phyloP scores from a whole-genome alignment of 2,113 vertebrate species.

The Chrysochloris asiatica region DNA sequence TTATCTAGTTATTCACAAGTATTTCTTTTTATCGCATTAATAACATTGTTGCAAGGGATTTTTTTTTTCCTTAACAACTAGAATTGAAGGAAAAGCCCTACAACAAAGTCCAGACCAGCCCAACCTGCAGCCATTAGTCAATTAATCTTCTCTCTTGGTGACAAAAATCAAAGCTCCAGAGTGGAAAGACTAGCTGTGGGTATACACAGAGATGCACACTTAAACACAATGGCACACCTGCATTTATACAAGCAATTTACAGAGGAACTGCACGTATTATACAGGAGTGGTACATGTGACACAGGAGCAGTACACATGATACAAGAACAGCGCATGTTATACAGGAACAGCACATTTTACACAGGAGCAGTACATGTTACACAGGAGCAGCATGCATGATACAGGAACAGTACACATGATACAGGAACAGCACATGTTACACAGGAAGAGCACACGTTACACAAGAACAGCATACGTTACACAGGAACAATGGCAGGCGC shows the following conservation, averaged over 20 bases:
- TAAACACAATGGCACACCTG: accelerated
- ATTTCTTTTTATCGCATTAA: slow-evolving; percentile 92
- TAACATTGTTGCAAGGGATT: slow-evolving; percentile 83
- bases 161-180: slow-evolving; percentile 43
- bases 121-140: slow-evolving; percentile 47
- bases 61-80: slow-evolving; percentile 70
- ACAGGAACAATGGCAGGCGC: too few relatives aligned
- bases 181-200: background rate
- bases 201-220: accelerated
- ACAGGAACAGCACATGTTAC: too few relatives aligned
- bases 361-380: too few relatives aligned
- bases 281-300: too few relatives aligned
- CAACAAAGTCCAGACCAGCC: background rate
- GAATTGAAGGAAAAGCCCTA: slow-evolving; percentile 68
- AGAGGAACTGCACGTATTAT: accelerated
- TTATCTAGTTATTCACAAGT: slow-evolving; percentile 89
- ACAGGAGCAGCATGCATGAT: too few relatives aligned
- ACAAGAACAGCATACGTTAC: too few relatives aligned
- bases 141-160: slow-evolving; percentile 54
- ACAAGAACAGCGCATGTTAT: too few relatives aligned
- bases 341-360: too few relatives aligned
- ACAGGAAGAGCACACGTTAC: too few relatives aligned
- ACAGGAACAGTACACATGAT: too few relatives aligned
- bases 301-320: too few relatives aligned
- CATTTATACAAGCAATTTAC: accelerated